Conservation (phyloP, 2,113 vertebrate species). For the Tichodroma muraria region DNA sequence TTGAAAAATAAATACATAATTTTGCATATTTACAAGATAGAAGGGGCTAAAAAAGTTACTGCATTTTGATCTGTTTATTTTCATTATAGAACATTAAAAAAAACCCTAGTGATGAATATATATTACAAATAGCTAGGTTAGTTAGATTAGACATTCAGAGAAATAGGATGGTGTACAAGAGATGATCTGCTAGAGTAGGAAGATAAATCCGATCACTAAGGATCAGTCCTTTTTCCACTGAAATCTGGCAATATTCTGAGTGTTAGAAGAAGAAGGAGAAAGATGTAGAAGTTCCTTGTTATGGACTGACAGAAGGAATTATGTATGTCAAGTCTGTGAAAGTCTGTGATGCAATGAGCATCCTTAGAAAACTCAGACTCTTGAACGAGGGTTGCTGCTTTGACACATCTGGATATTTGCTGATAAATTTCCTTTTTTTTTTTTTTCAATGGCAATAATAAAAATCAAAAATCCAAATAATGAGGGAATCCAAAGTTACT, state of each 20-base stretch:
- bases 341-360: not conserved
- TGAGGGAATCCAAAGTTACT: not conserved
- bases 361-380: not conserved
- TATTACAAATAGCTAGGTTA: not conserved
- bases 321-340: not conserved
- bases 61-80: not conserved
- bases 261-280: not conserved
- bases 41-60: not conserved
- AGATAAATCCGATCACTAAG: not conserved
- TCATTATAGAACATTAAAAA: not conserved
- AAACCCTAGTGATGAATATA: not conserved
- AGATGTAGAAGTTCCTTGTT: not conserved
- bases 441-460: not conserved
- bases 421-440: not conserved
- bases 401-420: not conserved
- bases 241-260: not conserved
- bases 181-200: not conserved
- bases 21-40: not conserved
- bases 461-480: not conserved
- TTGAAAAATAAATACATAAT: not conserved
- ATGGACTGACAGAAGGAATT: not conserved
- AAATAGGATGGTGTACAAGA: not conserved
- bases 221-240: not conserved
- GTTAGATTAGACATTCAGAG: not conserved
- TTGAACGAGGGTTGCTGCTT: not conserved